These are phyloP conservation scores for Rhincodon typus DNA, from an alignment of 2,797 vertebrate genomes.

Conservation along the genomic window DNA sequence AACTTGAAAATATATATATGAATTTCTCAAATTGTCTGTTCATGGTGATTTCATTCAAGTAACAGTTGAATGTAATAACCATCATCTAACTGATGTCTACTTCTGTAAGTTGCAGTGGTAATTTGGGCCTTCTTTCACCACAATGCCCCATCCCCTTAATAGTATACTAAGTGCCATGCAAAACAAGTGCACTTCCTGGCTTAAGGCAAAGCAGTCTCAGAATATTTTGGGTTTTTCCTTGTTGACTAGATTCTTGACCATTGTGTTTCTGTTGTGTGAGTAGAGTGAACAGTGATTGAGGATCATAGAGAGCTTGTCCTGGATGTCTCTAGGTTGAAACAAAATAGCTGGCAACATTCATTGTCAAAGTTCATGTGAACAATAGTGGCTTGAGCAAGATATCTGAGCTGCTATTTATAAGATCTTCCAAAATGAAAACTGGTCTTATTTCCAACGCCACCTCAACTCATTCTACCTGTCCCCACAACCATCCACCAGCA, in stretches of 20 bases:
- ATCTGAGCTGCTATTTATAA: background rate
- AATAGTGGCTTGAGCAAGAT: background rate
- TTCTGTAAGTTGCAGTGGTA: background rate
- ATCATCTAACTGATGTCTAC: background rate
- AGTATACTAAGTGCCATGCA: no score
- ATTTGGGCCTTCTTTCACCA: background rate
- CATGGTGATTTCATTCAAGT: background rate
- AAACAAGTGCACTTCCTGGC: background rate
- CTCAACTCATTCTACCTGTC: no score
- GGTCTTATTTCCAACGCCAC: background rate
- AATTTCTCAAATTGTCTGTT: background rate
- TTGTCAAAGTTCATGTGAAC: background rate
- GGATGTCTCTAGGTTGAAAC: background rate
- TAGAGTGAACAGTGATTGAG: background rate
- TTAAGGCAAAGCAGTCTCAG: background rate
- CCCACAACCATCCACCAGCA: no score
- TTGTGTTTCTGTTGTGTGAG: no score
- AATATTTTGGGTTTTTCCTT: background rate
- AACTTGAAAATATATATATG: conserved; percentile 43
- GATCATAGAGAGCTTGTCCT: background rate
- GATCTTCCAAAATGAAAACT: background rate
- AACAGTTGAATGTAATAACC: background rate
- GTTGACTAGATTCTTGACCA: background rate
- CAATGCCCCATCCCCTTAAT: background rate
- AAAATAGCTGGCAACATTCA: background rate